Percentiles rank a stretch among this genome's conserved stretches.
Evolutionary conservation across 2,888 invertebrate genomes (phyloP).

Genomic region (Eustalomyia histrio): DNA sequence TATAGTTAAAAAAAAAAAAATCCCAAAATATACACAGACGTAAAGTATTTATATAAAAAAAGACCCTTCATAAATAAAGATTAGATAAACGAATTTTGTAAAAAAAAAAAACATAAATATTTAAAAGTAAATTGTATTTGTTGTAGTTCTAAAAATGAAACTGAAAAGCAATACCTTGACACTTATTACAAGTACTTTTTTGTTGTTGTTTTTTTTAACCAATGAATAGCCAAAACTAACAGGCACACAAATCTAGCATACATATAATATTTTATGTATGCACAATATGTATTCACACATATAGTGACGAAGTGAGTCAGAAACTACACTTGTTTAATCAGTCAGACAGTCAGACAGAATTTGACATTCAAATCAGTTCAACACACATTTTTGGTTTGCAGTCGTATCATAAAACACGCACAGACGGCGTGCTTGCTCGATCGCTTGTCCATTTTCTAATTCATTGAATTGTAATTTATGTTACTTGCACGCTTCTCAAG

Average conservation of each 20-base stretch:
- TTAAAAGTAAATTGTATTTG: too few relatives aligned
- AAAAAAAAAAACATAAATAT: too few relatives aligned
- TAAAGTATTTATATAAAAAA: not conserved
- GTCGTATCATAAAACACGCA: conserved; percentile 45
- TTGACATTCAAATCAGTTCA: conserved; percentile 54
- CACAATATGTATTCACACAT: conserved; percentile 9
- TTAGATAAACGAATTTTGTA: not conserved
- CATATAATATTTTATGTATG: not conserved
- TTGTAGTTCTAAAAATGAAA: not conserved
- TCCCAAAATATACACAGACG: not conserved
- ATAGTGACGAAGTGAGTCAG: conserved; percentile 15
- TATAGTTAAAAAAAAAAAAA: not conserved
- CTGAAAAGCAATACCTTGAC: conserved; percentile 38
- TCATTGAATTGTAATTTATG: conserved; percentile 30
- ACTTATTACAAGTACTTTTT: conserved; percentile 26
- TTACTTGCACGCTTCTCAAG: conserved; percentile 17
- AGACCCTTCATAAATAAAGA: not conserved
- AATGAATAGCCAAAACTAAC: conserved; percentile 7
- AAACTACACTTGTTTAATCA: conserved; percentile 18
- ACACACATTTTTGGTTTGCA: conserved; percentile 19
- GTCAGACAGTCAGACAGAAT: conserved; percentile 11
- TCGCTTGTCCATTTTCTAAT: conserved; percentile 22
- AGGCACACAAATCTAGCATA: not conserved
- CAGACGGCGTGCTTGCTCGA: conserved; percentile 39
- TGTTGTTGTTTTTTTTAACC: not conserved